Evolutionary conservation across 2,888 invertebrate species (phyloP).

Genomic region (Mimumesa dahlbomi): DNA sequence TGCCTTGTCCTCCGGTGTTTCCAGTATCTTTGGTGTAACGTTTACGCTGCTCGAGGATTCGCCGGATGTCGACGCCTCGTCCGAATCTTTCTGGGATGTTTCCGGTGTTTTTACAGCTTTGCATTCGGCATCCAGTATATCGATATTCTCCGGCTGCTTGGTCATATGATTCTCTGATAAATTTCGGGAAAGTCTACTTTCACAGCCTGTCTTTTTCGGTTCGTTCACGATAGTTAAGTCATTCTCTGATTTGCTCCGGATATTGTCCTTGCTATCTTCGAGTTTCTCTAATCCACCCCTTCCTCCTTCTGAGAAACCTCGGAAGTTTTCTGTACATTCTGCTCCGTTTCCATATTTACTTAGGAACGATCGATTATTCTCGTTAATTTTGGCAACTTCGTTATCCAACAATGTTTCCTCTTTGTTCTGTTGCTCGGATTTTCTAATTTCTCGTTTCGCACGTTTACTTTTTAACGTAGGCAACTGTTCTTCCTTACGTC

Average conservation of each 20-base stretch:
- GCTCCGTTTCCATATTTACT: slow-evolving; percentile 60
- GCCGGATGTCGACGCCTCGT: slow-evolving; percentile 76
- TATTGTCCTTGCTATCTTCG: slow-evolving; percentile 44
- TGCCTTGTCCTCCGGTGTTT: slow-evolving; percentile 85
- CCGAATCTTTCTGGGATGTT: slow-evolving; percentile 69
- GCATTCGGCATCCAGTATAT: slow-evolving; percentile 44
- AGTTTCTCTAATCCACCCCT: slow-evolving; percentile 53
- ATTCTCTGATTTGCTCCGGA: slow-evolving; percentile 77
- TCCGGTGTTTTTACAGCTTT: slow-evolving; percentile 66
- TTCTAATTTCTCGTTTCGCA: slow-evolving; percentile 60
- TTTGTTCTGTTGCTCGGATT: slow-evolving; percentile 73
- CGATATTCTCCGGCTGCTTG: slow-evolving; percentile 56
- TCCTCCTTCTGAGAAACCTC: slow-evolving; percentile 73
- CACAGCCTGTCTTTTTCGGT: slow-evolving; percentile 42
- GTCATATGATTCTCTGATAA: slow-evolving; percentile 55
- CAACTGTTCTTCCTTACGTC: slow-evolving; percentile 68
- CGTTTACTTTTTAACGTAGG: slow-evolving; percentile 62
- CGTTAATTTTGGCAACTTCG: slow-evolving; percentile 78
- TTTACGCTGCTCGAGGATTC: slow-evolving; percentile 74
- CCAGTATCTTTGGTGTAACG: slow-evolving; percentile 66
- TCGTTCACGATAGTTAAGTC: slow-evolving; percentile 56
- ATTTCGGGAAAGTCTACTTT: slow-evolving; percentile 50
- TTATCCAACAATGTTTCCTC: slow-evolving; percentile 77
- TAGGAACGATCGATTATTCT: slow-evolving; percentile 69
- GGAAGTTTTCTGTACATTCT: slow-evolving; percentile 59